These are phyloP conservation scores for Meliscaeva auricollis DNA, from an alignment of 2,888 invertebrate species.

Conservation along the genomic window DNA sequence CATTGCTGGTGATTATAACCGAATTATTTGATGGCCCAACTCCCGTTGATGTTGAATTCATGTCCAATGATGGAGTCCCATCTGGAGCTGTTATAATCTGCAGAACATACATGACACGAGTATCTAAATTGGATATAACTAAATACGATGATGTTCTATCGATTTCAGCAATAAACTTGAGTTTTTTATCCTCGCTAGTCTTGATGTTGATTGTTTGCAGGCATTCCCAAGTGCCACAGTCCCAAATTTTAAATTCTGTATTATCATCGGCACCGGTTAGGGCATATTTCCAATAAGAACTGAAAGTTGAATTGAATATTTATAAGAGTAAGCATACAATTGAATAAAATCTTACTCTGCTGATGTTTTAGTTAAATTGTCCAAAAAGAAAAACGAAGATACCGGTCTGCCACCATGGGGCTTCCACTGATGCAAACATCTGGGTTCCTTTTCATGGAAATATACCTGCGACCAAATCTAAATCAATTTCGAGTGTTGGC, in stretches of 20 bases:
- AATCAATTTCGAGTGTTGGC: constrained; percentile 37
- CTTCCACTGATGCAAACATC: constrained; percentile 96
- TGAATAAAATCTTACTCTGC: constrained; percentile 87
- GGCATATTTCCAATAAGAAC: constrained; percentile 96
- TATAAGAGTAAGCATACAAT: neutral
- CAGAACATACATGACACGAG: constrained; percentile 93
- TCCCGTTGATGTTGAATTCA: constrained; percentile 34
- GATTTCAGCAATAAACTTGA: constrained; percentile 87
- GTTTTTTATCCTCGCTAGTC: constrained; percentile 75
- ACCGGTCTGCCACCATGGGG: constrained; percentile 95
- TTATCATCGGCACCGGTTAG: constrained; percentile 96
- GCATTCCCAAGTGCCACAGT: constrained; percentile 97
- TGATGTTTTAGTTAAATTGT: constrained; percentile 93
- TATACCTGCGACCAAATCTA: constrained; percentile 85
- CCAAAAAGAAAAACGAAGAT: constrained; percentile 95
- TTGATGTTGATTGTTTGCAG: constrained; percentile 92
- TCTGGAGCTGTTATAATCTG: constrained; percentile 88
- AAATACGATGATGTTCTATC: constrained; percentile 95
- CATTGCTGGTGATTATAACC: constrained; percentile 23
- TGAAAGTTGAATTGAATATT: constrained; percentile 80
- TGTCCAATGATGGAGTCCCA: constrained; percentile 63
- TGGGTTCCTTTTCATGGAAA: constrained; percentile 89
- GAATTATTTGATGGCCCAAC: constrained; percentile 40
- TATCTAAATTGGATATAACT: constrained; percentile 93
- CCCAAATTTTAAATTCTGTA: constrained; percentile 96